Conservation (phyloP, 2,113 vertebrate species). For the Numida meleagris region DNA sequence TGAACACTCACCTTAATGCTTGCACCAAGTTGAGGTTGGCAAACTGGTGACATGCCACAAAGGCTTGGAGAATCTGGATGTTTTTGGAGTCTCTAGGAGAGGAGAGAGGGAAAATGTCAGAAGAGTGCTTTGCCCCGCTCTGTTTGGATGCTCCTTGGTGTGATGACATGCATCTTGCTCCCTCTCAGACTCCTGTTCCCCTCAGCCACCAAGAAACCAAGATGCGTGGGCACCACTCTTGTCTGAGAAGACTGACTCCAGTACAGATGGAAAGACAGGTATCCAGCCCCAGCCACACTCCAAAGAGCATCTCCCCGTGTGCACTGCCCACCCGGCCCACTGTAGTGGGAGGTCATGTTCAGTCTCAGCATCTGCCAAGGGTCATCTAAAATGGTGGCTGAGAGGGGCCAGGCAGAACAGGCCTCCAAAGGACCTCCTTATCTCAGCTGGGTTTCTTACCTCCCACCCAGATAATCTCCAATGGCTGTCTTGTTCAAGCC, state of each 20-base stretch:
- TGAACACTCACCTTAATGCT: conserved; percentile 85
- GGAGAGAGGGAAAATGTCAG: neutral
- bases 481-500: conserved; percentile 96
- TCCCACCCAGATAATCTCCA: conserved; percentile 91
- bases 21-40: conserved; percentile 93
- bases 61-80: conserved; percentile 91
- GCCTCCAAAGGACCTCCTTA: neutral
- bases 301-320: neutral
- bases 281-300: neutral
- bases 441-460: conserved; percentile 74
- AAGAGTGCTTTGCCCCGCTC: neutral
- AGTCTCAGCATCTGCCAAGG: neutral
- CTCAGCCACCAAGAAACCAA: neutral
- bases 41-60: conserved; percentile 93
- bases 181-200: neutral
- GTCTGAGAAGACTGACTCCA: neutral
- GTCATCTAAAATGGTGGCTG: neutral
- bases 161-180: neutral
- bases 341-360: neutral
- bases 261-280: neutral
- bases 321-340: neutral
- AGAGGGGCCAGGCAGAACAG: neutral
- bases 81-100: conserved; percentile 85
- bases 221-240: no score
- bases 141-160: neutral